Conservation (phyloP, 2,888 invertebrate genomes). For the Listrodromus nycthemerus region DNA sequence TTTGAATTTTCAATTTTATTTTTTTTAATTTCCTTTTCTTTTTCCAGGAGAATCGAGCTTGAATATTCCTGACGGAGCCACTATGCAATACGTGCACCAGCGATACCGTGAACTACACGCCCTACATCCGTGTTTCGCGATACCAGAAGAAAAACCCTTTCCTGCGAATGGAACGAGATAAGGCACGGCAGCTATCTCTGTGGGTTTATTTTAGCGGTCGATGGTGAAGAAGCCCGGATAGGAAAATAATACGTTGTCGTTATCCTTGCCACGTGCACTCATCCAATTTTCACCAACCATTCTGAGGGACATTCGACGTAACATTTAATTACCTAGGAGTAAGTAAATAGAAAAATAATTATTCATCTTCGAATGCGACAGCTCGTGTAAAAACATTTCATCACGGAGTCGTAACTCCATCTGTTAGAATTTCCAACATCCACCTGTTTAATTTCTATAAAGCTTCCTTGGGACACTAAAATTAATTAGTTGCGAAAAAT, state of each 20-base stretch:
- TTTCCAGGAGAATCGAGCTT: background rate
- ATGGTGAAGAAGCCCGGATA: background rate
- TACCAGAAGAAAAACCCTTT: background rate
- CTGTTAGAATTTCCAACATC: background rate
- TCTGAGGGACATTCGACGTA: background rate
- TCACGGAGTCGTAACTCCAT: background rate
- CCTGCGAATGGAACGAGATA: slow-evolving; percentile 6
- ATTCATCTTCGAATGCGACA: background rate
- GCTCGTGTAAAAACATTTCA: too few species aligned
- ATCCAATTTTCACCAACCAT: background rate
- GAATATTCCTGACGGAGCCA: slow-evolving; percentile 5
- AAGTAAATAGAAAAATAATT: background rate
- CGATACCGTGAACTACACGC: background rate
- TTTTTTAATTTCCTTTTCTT: background rate
- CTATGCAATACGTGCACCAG: background rate
- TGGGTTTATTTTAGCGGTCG: background rate
- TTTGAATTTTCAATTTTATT: background rate
- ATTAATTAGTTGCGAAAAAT: too few species aligned
- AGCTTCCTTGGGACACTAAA: too few species aligned
- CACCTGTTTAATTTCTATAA: background rate
- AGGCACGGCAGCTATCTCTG: background rate
- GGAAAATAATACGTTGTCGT: background rate
- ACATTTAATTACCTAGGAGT: background rate
- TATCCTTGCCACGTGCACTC: background rate
- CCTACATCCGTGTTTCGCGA: background rate